Conservation (phyloP, 2,113 vertebrate genomes). For the Vulpes lagopus region DNA sequence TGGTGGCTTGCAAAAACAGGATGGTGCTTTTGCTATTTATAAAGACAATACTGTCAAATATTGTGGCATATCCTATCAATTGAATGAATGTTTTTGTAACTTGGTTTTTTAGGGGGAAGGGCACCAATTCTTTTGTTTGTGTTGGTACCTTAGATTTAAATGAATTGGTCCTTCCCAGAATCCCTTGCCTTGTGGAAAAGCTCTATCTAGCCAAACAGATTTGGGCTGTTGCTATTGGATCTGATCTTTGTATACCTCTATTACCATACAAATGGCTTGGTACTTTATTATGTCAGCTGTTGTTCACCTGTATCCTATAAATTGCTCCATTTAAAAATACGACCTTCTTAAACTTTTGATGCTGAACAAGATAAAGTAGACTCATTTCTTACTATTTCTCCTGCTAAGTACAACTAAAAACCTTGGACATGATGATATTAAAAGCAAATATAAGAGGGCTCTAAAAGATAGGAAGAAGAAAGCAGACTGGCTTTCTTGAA, state of each 20-base stretch:
- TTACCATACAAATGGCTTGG: neutral
- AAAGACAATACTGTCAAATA: slow-evolving; percentile 42
- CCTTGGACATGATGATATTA: neutral
- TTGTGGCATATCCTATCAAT: neutral
- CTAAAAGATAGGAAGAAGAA: neutral
- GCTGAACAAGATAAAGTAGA: neutral
- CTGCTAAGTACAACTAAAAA: neutral
- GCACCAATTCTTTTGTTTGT: neutral
- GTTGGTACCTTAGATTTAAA: slow-evolving; percentile 34
- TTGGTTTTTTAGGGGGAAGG: neutral
- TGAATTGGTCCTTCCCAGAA: slow-evolving; percentile 31
- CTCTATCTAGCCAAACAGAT: neutral
- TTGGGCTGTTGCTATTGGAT: slow-evolving; percentile 29
- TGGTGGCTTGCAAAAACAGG: neutral
- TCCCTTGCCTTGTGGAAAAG: slow-evolving; percentile 30
- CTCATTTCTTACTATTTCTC: slow-evolving; percentile 20
- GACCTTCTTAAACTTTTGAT: slow-evolving; percentile 34
- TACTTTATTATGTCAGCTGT: neutral
- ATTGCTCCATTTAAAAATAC: slow-evolving; percentile 38
- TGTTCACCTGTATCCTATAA: slow-evolving; percentile 30
- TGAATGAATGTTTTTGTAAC: neutral
- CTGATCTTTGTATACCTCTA: slow-evolving; percentile 4
- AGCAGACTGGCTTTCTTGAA: neutral
- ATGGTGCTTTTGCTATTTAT: slow-evolving; percentile 49
- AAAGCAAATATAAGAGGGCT: slow-evolving; percentile 29